A percentile compares a stretch with the other conserved stretches of the same genome.
These are phyloP conservation scores for Gastrophryne carolinensis DNA, from an alignment of 2,797 vertebrate genomes.

Conservation along the genomic window DNA sequence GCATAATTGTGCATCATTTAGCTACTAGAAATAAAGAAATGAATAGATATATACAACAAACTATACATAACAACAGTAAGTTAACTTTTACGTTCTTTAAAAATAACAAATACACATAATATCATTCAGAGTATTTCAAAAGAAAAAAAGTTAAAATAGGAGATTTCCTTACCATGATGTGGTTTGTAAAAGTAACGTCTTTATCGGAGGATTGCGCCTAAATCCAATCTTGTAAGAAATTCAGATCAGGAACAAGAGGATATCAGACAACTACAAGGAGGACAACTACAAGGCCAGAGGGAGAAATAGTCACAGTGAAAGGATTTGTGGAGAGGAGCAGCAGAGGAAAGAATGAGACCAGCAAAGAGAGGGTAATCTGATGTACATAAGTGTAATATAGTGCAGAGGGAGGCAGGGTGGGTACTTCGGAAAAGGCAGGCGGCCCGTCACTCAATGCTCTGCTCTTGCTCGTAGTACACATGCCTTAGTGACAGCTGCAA, in stretches of 20 bases:
- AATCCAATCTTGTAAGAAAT: slow-evolving; percentile 41
- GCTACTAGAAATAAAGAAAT: background rate
- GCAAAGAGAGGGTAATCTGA: slow-evolving; percentile 33
- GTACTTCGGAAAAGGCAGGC: slow-evolving; percentile 33
- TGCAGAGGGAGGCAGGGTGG: slow-evolving; percentile 14
- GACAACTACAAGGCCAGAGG: slow-evolving; percentile 5
- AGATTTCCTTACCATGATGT: slow-evolving; percentile 40
- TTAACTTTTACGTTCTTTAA: background rate
- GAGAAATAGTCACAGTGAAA: slow-evolving; percentile 2
- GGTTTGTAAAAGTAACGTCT: slow-evolving; percentile 10
- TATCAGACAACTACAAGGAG: slow-evolving; percentile 14
- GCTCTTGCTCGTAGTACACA: slow-evolving; percentile 47
- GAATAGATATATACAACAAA: background rate
- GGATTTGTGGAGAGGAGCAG: background rate
- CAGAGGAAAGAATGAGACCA: slow-evolving; percentile 39
- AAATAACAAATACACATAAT: background rate
- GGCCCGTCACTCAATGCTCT: slow-evolving; percentile 36
- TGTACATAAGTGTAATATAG: slow-evolving; percentile 23
- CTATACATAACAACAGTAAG: background rate
- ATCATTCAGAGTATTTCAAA: background rate
- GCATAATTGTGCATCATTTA: background rate
- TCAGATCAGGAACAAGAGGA: slow-evolving; percentile 26
- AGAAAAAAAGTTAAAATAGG: background rate
- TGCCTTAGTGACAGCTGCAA: slow-evolving; percentile 47
- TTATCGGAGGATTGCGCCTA: background rate